Base-by-base conservation (phyloP, 2,888 invertebrate genomes). In the Drosophila emarginata region DNA sequence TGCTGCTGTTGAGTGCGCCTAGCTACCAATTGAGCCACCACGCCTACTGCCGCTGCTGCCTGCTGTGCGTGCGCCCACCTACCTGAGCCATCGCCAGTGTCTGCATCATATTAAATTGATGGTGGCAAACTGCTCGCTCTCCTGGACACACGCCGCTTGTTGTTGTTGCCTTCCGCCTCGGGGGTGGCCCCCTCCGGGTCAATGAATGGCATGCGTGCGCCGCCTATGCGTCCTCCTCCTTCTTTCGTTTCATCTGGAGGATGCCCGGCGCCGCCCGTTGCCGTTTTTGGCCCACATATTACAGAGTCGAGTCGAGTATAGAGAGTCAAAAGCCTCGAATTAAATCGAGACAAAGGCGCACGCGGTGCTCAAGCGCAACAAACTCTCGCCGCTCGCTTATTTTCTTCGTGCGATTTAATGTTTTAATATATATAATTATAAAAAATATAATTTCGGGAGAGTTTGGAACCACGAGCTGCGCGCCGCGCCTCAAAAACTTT, bases 391-490 rank as follows among this genome's bases (percentile, higher is more conserved):
- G 77, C 69, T 81, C 88, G 82, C 82, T 84, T n/a, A n/a, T n/a
- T 69, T 69, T 72, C 71, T 45, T 65, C 88, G 80, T 83, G 88
- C 88, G 88, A 77, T 67, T 71, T 72, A 64, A 52, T 68, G 23
- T 53, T 62, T 56, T 61, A 52, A 37, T 69, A 56, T 57, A 40
- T 40, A 15, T 15, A 18, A 11, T 18, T 26, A 26, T 26, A 26
- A 5, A 26, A 26, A 5, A 26, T 18, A 18, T 45, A 45, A 45
- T 75, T 80, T 72, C 73, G 82, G 68, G 84, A 85, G 84, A 85
- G 84, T 88, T 88, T 88, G 86, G 45, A 73, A 87, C 73, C 73
- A 74, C 74, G 88, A 85, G 84, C 84, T 85, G 88, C 79, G 87
- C 79, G 88, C 82, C 72, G 65, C 77, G 88, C 73, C 67, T 61